These are phyloP conservation scores for Vimba vimba DNA, from an alignment of 2,113 vertebrate species.

Conservation along the genomic window DNA sequence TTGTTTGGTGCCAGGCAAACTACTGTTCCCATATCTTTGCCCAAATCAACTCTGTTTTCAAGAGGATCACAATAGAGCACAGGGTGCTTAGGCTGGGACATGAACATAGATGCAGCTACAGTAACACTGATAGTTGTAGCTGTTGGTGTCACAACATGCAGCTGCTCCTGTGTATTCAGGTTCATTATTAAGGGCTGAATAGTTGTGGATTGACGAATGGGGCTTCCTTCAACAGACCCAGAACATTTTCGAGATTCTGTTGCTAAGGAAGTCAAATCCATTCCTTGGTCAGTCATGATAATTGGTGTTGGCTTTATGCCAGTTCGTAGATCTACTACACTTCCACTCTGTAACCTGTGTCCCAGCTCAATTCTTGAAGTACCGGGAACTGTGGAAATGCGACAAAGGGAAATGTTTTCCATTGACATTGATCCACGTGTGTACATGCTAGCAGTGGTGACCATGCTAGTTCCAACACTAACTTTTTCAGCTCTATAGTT, in stretches of 20 bases:
- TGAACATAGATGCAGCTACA: slow-evolving; percentile 90
- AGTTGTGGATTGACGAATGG: slow-evolving; percentile 84
- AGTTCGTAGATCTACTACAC: slow-evolving; percentile 89
- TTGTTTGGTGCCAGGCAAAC: slow-evolving; percentile 89
- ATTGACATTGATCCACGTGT: slow-evolving; percentile 88
- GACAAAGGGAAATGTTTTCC: slow-evolving; percentile 94
- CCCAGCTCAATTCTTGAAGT: slow-evolving; percentile 92
- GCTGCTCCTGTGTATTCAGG: slow-evolving; percentile 91
- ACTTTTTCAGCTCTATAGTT: slow-evolving; percentile 78
- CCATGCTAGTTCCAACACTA: slow-evolving; percentile 77
- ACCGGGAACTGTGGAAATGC: slow-evolving; percentile 91
- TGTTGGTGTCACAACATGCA: slow-evolving; percentile 77
- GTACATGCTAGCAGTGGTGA: slow-evolving; percentile 80
- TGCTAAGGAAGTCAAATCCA: slow-evolving; percentile 95
- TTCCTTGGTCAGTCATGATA: slow-evolving; percentile 96
- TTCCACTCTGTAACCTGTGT: slow-evolving; percentile 83
- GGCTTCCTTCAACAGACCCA: slow-evolving; percentile 82
- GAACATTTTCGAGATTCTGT: slow-evolving; percentile 90
- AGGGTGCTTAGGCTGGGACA: slow-evolving; percentile 88
- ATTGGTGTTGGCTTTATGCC: slow-evolving; percentile 83
- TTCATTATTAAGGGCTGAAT: slow-evolving; percentile 97
- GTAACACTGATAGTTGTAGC: slow-evolving; percentile 89
- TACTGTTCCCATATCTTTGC: slow-evolving; percentile 87
- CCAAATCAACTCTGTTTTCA: slow-evolving; percentile 89
- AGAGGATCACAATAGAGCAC: slow-evolving; percentile 91